Evolutionary conservation across 1,140 invertebrate genomes (phyloP), one percentile per base, ranked within the genome.

Genomic region (Hydropsyche tenuis): DNA sequence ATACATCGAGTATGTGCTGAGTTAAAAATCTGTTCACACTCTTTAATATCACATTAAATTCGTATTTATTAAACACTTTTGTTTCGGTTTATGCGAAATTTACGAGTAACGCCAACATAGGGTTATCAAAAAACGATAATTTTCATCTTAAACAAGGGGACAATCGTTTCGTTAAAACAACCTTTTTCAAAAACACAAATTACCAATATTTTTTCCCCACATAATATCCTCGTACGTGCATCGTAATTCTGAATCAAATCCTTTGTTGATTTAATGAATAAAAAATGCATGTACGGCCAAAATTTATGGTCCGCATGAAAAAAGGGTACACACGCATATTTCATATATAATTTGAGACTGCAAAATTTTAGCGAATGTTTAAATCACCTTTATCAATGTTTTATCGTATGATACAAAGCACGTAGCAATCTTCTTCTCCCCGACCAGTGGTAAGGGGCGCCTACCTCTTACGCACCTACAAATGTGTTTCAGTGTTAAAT

Each of bases 401-500:
- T 70, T 70, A 70, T 70, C 22, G 42, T 70, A 70, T 70, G 68
- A 70, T 70, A 56, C 43, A 56, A 46, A 60, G 68, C 68, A 70
- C 68, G 68, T 56, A 70, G 68, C 68, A 70, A 70, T 53, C 43
- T 48, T 30, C 68, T 16, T 46, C 48, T 22, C 65, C 42, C 43
- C 20, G n/a, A 12, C 9, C 0, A 20, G 56, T 18, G 18, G 7
- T 6, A 18, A 14, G 18, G 23, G 42, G 48, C 5, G 48, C 70
- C 71, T 65, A 62, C 72, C 72, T 66, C 56, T 69, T 71, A 69
- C 72, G 66, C 72, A 70, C 72, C 72, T 76, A 76, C 75, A 72
- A 74, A 74, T 74, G 75, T 76, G 72, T 73, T 73, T 68, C 73
- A 74, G 76, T 73, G 76, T 75, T 75, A 75, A 77, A 77, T 77